phyloP scores from a whole-genome alignment of 2,113 vertebrate species.

The Megaleporinus macrocephalus region DNA sequence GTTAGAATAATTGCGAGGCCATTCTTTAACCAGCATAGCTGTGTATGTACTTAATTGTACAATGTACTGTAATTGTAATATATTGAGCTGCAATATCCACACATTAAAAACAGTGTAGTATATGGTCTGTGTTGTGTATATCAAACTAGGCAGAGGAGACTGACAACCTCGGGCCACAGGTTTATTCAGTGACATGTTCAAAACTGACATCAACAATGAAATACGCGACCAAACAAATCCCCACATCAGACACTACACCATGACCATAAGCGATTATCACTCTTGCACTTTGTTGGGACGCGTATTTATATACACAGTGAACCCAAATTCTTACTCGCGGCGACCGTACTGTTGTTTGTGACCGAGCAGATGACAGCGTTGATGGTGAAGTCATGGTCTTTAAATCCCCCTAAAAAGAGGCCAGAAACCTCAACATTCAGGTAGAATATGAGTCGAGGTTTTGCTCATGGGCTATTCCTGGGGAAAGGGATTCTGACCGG shows the following conservation, averaged over 20 bases:
- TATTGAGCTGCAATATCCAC: too few species aligned
- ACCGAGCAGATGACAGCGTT: neutral
- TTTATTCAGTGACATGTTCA: neutral
- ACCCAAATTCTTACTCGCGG: neutral
- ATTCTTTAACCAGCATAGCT: too few species aligned
- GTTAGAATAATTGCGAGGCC: too few species aligned
- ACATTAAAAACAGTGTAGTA: too few species aligned
- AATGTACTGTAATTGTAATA: too few species aligned
- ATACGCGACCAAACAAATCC: neutral
- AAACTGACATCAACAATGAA: neutral
- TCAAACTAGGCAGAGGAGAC: too few species aligned
- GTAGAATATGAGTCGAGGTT: neutral
- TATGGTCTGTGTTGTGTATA: too few species aligned
- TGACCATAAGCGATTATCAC: neutral
- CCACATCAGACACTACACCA: neutral
- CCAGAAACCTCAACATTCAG: constrained; percentile 19
- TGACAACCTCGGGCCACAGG: neutral
- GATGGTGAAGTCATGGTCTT: constrained; percentile 18
- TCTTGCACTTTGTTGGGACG: neutral
- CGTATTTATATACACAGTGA: too few species aligned
- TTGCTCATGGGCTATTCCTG: constrained; percentile 7
- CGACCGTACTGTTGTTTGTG: neutral
- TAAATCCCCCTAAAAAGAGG: neutral
- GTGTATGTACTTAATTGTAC: too few species aligned
- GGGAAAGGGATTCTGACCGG: neutral